These are phyloP conservation scores for Macrochelys suwanniensis DNA, from an alignment of 2,797 vertebrate genomes.

Conservation along the genomic window DNA sequence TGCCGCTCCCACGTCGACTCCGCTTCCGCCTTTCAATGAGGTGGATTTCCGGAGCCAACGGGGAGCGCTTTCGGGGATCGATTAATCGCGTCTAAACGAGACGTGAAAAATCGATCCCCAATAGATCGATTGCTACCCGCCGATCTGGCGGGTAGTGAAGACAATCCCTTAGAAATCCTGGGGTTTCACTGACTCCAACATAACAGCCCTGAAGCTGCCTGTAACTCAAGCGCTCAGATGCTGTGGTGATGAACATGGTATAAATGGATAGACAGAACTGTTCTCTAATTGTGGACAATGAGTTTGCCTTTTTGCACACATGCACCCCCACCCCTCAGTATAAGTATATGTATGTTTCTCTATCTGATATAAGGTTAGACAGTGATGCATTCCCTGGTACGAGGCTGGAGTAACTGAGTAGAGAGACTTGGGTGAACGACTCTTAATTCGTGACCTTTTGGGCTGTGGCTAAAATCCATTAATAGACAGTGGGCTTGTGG, in stretches of 20 bases:
- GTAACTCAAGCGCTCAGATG: no score
- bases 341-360: not conserved
- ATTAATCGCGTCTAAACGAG: no score
- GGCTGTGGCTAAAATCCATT: conserved; percentile 53
- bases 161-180: not conserved
- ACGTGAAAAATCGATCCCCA: no score
- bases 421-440: conserved; percentile 43
- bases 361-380: not conserved
- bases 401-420: conserved; percentile 70
- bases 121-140: no score
- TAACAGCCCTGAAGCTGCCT: not conserved
- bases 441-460: conserved; percentile 66
- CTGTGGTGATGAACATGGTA: not conserved
- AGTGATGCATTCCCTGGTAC: conserved; percentile 59
- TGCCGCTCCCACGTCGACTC: no score
- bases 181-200: not conserved
- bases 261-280: not conserved
- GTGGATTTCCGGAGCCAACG: no score
- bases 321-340: no score
- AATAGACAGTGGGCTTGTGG: conserved; percentile 34
- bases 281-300: not conserved
- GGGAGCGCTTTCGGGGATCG: no score
- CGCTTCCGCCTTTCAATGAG: no score
- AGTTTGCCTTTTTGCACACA: not conserved
- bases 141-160: no score